A percentile compares a stretch with the other conserved stretches of the same genome.
Evolutionary conservation across 2,797 vertebrate species (phyloP).

Genomic region (Fratercula arctica): DNA sequence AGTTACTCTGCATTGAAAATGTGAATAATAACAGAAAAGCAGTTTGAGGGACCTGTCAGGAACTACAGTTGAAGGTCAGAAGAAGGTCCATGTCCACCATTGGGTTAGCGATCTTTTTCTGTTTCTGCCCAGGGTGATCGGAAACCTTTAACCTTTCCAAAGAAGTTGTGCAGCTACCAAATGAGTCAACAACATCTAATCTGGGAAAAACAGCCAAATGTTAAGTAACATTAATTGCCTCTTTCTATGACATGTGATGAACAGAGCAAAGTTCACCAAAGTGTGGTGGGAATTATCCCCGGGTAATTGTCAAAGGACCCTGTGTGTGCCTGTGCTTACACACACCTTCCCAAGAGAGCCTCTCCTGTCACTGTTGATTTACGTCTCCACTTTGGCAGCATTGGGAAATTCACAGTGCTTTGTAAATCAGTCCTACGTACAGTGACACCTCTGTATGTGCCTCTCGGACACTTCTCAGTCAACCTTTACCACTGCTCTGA

Average conservation of each 20-base stretch:
- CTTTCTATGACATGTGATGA: background rate
- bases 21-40: background rate
- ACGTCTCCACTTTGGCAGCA: background rate
- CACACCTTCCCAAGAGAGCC: background rate
- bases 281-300: background rate
- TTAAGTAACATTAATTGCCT: constrained; percentile 24
- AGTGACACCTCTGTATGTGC: background rate
- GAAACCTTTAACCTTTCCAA: constrained; percentile 32
- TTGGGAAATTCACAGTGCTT: background rate
- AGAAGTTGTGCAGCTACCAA: background rate
- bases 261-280: constrained; percentile 15
- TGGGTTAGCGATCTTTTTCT: background rate
- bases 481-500: background rate
- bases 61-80: background rate
- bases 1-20: background rate
- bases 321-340: background rate
- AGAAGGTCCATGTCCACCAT: background rate
- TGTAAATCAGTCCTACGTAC: background rate
- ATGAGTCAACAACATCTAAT: background rate
- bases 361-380: background rate
- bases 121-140: background rate
- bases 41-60: background rate
- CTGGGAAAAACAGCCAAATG: constrained; percentile 3
- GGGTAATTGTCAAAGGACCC: background rate
- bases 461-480: background rate